phyloP scores from a whole-genome alignment of 2,797 vertebrate genomes.

The Otolemur crassicaudatus region DNA sequence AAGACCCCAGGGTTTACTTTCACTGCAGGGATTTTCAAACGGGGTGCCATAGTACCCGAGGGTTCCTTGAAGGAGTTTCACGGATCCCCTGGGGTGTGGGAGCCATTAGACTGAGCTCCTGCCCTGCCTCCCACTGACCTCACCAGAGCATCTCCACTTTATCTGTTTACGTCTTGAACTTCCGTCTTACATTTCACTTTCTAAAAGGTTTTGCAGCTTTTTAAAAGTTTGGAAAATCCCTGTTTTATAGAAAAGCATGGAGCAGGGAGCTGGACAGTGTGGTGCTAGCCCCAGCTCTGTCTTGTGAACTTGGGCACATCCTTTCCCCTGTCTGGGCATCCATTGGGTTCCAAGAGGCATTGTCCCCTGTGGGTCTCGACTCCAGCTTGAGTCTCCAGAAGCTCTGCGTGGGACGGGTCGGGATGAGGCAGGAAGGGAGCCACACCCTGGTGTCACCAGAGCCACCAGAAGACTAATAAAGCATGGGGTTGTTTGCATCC shows the following conservation, averaged over 20 bases:
- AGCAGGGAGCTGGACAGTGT: background rate
- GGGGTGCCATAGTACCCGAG: rapidly evolving
- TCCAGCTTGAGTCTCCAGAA: background rate
- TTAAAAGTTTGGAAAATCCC: background rate
- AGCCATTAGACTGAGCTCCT: background rate
- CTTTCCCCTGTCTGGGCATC: background rate
- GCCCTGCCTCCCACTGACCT: background rate
- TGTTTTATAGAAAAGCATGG: background rate
- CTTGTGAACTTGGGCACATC: background rate
- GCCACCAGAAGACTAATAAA: conserved; percentile 19
- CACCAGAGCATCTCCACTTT: background rate
- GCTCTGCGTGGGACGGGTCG: rapidly evolving
- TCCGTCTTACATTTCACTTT: background rate
- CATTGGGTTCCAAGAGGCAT: background rate
- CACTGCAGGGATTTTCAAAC: background rate
- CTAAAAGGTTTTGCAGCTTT: background rate
- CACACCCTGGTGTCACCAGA: background rate
- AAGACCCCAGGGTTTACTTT: background rate
- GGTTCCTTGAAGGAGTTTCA: background rate
- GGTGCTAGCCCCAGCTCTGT: background rate
- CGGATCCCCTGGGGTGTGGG: background rate
- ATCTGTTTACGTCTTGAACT: background rate
- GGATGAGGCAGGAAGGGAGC: background rate
- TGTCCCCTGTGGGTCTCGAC: background rate
- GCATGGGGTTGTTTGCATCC: background rate